Evolutionary conservation across 2,797 vertebrate genomes (phyloP), one percentile per base, ranked within the genome.

Genomic region (Sebastolobus alascanus): DNA sequence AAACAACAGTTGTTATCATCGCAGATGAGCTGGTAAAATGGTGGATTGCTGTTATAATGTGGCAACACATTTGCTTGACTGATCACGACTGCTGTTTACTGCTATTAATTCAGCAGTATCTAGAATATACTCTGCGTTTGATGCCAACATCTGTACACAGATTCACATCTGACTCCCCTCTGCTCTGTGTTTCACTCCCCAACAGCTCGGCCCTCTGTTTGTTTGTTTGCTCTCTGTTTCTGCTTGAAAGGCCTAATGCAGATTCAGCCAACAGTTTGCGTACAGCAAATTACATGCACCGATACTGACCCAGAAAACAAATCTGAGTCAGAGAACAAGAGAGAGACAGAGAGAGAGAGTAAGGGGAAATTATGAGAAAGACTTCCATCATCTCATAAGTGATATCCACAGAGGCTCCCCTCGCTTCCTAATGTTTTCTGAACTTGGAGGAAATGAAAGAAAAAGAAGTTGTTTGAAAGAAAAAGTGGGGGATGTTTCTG

Each of bases 251-350:
- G 54, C 22, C n/a, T 72, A 16, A 54, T 65, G 67, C 50, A n/a
- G 40, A 85, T 71, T 76, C 69, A 68, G 71, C 10, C 10, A 76
- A 79, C 73, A 73, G 75, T 75, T 81, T 78, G 70, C 31, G 16
- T 20, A 40, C 22, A 25, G 64, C 6, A 16, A 38, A 80, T 73
- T 25, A 67, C 68, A 58, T 2, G 18, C 59, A 60, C 58, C 46
- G 64, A 75, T 1, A 9, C 68, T 86, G 78, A 86, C 87, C 84
- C 77, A 84, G 72, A 84, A 84, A 86, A 73, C 56, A 64, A 75
- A 71, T 77, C 40, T 63, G 64, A 46, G 25, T 83, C 37, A 10
- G 52, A 72, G 6, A 60, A 11, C 56, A 29, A 25, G 14, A 43
- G 11, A 54, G n/a, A 75, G 40, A 50, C 1, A 33, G n/a, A 55